Evolutionary conservation across 1,140 invertebrate genomes (phyloP).

Genomic region (Eueides isabella): DNA sequence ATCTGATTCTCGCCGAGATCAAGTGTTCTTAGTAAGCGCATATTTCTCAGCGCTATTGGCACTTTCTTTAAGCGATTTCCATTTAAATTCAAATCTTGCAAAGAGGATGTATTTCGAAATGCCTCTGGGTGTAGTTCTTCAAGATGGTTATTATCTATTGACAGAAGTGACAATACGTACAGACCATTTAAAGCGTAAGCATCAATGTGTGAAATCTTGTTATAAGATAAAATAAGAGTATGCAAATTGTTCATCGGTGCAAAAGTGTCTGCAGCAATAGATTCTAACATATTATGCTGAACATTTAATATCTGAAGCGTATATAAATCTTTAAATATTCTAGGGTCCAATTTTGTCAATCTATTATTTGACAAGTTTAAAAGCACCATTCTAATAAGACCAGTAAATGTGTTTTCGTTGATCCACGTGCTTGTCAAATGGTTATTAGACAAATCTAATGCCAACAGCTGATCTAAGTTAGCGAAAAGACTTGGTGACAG

Average conservation of each 20-base stretch:
- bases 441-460: conserved; percentile 94
- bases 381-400: conserved; percentile 92
- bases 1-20: conserved; percentile 94
- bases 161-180: conserved; percentile 89
- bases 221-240: conserved; percentile 90
- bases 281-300: conserved; percentile 90
- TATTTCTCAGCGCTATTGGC: conserved; percentile 88
- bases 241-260: conserved; percentile 92
- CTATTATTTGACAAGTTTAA: conserved; percentile 93
- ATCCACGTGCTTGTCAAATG: conserved; percentile 92
- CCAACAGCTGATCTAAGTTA: conserved; percentile 92
- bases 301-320: conserved; percentile 92
- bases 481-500: conserved; percentile 91
- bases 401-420: conserved; percentile 91
- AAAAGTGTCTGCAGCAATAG: conserved; percentile 90
- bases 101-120: conserved; percentile 90
- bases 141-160: conserved; percentile 91
- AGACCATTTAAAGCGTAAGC: conserved; percentile 90
- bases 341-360: conserved; percentile 90
- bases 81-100: conserved; percentile 94
- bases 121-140: conserved; percentile 90
- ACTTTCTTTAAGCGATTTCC: conserved; percentile 91
- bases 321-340: conserved; percentile 91
- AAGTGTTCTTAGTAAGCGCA: conserved; percentile 89
- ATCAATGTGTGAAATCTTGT: conserved; percentile 89